A percentile compares a stretch with the other conserved stretches of the same genome.
phyloP scores from a whole-genome alignment of 2,113 vertebrate genomes.

The Diphyllodes magnificus region DNA sequence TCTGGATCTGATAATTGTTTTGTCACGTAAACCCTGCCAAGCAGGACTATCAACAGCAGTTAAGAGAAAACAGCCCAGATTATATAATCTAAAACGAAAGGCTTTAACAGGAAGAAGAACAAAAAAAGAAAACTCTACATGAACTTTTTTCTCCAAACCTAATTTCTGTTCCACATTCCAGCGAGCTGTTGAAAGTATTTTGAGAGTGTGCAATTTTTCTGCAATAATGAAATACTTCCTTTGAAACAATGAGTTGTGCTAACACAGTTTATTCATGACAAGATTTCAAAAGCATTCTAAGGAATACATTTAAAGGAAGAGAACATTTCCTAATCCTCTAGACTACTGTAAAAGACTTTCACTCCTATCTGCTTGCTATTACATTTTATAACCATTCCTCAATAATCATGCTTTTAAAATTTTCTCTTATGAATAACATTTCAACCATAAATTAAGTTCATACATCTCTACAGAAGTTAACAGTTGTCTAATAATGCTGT shows the following conservation, averaged over 20 bases:
- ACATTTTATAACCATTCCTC: not conserved
- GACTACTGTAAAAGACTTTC: not conserved
- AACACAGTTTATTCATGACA: conserved; percentile 4
- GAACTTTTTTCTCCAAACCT: not conserved
- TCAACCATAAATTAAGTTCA: not conserved
- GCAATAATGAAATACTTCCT: not conserved
- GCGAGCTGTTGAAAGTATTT: not conserved
- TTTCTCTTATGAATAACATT: not conserved
- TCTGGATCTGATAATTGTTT: not conserved
- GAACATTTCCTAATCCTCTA: conserved; percentile 4
- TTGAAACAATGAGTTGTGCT: conserved; percentile 29
- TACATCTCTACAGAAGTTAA: not conserved
- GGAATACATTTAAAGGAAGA: conserved; percentile 9
- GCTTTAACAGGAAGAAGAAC: not conserved
- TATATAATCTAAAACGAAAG: not conserved
- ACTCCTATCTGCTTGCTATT: not conserved
- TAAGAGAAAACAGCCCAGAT: not conserved
- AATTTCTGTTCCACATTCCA: not conserved
- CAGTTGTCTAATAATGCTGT: not conserved
- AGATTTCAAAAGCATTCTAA: conserved; percentile 37
- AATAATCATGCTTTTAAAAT: not conserved
- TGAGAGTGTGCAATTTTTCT: not conserved
- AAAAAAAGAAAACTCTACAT: not conserved
- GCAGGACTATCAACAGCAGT: not conserved
- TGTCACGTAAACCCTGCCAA: not conserved